Conservation (phyloP, 1,140 invertebrate genomes). For the Pseudomyrmex sp. region DNA sequence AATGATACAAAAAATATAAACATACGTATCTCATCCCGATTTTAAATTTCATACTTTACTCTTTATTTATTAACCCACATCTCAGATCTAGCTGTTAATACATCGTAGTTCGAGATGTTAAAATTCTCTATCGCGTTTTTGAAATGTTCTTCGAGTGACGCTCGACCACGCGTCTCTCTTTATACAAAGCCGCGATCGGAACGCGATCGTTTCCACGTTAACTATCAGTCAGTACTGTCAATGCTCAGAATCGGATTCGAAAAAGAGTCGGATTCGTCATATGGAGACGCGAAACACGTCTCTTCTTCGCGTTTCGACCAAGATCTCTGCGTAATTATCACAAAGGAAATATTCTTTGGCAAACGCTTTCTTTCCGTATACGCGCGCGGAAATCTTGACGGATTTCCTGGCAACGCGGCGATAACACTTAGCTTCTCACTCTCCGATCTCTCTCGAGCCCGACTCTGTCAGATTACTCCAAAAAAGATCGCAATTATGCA, state of each 20-base stretch:
- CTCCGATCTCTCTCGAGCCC: slow-evolving; percentile 42
- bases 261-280: not conserved
- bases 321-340: slow-evolving; percentile 17
- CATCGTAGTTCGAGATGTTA: not conserved
- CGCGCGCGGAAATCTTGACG: not conserved
- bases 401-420: not conserved
- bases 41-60: slow-evolving; percentile 24
- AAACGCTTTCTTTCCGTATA: not conserved
- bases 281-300: not conserved
- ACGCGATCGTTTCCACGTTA: slow-evolving; percentile 50
- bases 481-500: slow-evolving; percentile 50
- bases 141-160: not conserved
- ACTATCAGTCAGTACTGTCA: slow-evolving; percentile 43
- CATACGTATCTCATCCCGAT: not conserved
- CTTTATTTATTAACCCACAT: not conserved
- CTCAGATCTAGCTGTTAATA: not conserved
- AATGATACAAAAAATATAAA: slow-evolving; percentile 7
- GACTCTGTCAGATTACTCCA: slow-evolving; percentile 21
- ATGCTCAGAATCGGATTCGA: slow-evolving; percentile 56
- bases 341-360: not conserved
- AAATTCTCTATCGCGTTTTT: not conserved
- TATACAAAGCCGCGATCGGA: slow-evolving; percentile 8
- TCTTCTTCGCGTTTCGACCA: not conserved
- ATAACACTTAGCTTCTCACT: not conserved
- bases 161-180: too few species aligned